Percentiles rank a stretch among this genome's conserved stretches.
Conservation (phyloP, 2,888 invertebrate species). For the Noctua janthina region DNA sequence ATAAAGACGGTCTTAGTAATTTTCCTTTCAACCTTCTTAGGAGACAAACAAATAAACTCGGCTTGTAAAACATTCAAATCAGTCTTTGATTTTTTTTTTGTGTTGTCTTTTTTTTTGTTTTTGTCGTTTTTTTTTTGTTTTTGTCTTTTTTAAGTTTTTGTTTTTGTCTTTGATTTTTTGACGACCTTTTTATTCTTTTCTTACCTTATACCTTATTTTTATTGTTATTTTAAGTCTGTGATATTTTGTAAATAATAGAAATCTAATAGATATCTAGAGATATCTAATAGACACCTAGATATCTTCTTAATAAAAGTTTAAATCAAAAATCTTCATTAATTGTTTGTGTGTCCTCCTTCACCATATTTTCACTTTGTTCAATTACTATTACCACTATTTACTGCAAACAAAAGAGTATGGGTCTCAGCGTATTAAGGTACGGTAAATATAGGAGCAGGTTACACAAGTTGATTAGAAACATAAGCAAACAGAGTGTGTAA, state of each 20-base stretch:
- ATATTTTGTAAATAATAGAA: not conserved
- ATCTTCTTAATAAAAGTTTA: not conserved
- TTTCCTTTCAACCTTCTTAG: not conserved
- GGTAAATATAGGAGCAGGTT: slow-evolving; percentile 66
- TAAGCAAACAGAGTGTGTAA: slow-evolving; percentile 70
- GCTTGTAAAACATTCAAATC: not conserved
- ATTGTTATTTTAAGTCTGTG: not conserved
- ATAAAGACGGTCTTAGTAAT: not conserved
- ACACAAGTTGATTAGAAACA: slow-evolving; percentile 77
- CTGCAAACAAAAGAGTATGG: slow-evolving; percentile 25
- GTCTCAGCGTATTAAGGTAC: slow-evolving; percentile 36
- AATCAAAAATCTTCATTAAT: not conserved
- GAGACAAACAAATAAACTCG: not conserved
- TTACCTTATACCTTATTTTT: not conserved
- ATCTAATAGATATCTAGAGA: no score
- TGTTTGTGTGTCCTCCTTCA: not conserved
- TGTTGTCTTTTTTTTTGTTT: no score
- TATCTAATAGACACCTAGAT: no score
- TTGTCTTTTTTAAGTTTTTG: no score
- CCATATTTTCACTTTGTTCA: not conserved
- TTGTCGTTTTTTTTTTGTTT: no score
- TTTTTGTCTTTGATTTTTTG: not conserved
- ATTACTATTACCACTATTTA: slow-evolving; percentile 2
- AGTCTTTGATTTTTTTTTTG: not conserved
- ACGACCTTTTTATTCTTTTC: not conserved